Evolutionary conservation across 2,888 invertebrate genomes (phyloP), one percentile per base, ranked within the genome.

Genomic region (Patella pellucida): DNA sequence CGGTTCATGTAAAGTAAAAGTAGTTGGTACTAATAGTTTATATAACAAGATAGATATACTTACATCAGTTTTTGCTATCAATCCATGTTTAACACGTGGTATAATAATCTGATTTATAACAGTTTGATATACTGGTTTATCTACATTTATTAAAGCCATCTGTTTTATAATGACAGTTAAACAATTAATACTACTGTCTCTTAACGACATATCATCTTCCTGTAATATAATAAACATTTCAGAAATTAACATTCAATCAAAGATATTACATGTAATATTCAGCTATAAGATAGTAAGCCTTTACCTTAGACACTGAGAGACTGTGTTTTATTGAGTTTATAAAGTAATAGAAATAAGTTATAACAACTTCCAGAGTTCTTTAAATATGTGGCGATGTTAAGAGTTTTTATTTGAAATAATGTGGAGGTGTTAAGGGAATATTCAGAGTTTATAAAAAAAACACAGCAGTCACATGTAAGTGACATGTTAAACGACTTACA

Each of bases 171-270:
- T 23, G 14, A 62, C 23, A 23, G 19, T 23, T 62, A 62, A 23
- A 19, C 62, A 62, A 23, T 62, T 62, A 62, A 62, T 23, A 62
- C 19, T 23, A 23, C 19, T 23, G 12, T 97, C 96, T 71, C 94
- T 93, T 81, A 97, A 90, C 0, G 97, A 95, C 84, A 97, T 92
- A 90, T 98, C 97, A 82, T 95, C 95, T 85, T 95, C 95, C 87
- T 94, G 81, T 41, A 41, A 41, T 41, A 41, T 9, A 41, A 41
- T 9, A 62, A 62, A 62, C 23, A 62, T 19, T 54, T 16, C 15
- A 54, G 5, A 54, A 15, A 23, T 23, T 2, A 62, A 62, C 3
- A 19, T 62, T 62, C 15, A 15, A 54, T 54, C 54, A n/a, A 19
- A n/a, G 9, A 7, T 9, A 71, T 51, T 0, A 5, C 1, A 41